Evolutionary conservation across 2,797 vertebrate species (phyloP).

Genomic region (Huso huso): DNA sequence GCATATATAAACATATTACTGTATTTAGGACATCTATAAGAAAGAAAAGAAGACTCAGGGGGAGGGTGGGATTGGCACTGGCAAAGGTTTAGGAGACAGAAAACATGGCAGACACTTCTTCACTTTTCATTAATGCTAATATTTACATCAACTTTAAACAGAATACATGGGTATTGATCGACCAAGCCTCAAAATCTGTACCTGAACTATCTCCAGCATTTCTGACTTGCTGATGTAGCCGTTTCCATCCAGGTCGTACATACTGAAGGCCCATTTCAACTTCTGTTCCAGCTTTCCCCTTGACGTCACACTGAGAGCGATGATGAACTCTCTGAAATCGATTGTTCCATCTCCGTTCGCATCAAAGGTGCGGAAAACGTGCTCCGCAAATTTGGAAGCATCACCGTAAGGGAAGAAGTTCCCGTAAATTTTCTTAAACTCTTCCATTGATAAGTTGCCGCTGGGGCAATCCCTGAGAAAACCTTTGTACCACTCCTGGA

Average conservation of each 20-base stretch:
- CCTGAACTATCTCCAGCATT: conserved; percentile 98
- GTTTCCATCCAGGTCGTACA: conserved; percentile 73
- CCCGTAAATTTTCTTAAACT: conserved; percentile 98
- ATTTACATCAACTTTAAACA: too few relatives aligned
- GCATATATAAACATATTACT: too few relatives aligned
- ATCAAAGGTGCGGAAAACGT: conserved; percentile 96
- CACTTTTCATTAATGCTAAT: too few relatives aligned
- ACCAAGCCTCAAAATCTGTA: conserved; percentile 34
- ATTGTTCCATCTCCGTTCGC: conserved; percentile 95
- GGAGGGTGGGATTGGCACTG: too few relatives aligned
- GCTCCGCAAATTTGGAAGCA: conserved; percentile 96
- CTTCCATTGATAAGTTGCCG: conserved; percentile 96
- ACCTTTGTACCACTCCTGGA: conserved; percentile 99
- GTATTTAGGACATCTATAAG: too few relatives aligned
- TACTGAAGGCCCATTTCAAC: conserved; percentile 98
- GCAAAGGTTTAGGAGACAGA: too few relatives aligned
- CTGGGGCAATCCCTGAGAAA: conserved; percentile 98
- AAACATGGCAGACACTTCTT: too few relatives aligned
- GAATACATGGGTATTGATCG: too few relatives aligned
- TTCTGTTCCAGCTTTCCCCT: conserved; percentile 98
- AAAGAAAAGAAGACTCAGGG: too few relatives aligned
- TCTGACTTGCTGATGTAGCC: conserved; percentile 98
- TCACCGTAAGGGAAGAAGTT: conserved; percentile 99
- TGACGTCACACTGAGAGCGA: conserved; percentile 90
- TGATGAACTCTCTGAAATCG: conserved; percentile 99